Conservation (phyloP, 2,888 invertebrate genomes). For the Drosophila paracracens region DNA sequence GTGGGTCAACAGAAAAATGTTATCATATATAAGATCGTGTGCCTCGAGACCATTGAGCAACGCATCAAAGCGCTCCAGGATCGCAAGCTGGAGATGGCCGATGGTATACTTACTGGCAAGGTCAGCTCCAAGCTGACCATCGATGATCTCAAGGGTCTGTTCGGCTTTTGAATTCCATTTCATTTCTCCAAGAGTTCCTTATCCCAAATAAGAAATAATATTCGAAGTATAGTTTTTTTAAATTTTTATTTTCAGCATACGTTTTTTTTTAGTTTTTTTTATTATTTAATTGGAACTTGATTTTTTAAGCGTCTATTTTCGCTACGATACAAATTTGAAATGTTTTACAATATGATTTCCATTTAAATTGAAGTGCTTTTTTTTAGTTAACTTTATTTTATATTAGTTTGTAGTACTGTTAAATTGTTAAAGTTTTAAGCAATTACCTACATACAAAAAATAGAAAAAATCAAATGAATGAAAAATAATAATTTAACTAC, state of each 20-base stretch:
- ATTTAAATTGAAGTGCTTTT: conserved; percentile 38
- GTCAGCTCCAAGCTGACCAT: conserved; percentile 90
- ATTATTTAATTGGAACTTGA: conserved; percentile 43
- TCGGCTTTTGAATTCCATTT: conserved; percentile 86
- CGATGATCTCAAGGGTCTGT: conserved; percentile 91
- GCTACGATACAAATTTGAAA: conserved; percentile 60
- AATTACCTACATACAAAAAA: conserved; percentile 17
- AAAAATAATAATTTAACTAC: conserved; percentile 61
- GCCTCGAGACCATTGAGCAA: conserved; percentile 94
- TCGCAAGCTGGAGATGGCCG: conserved; percentile 91
- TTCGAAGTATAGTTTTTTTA: conserved; percentile 14
- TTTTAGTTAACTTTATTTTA: conserved; percentile 27
- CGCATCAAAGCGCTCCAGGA: conserved; percentile 92
- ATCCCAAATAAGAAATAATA: neutral
- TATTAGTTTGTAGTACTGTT: conserved; percentile 33
- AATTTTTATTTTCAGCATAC: conserved; percentile 30
- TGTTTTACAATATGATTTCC: conserved; percentile 38
- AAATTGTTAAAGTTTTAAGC: conserved; percentile 32
- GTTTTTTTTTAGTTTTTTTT: conserved; percentile 9
- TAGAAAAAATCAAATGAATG: conserved; percentile 2
- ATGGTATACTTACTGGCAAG: conserved; percentile 91
- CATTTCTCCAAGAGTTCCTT: neutral
- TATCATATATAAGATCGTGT: conserved; percentile 93
- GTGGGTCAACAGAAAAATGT: conserved; percentile 94
- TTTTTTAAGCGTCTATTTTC: conserved; percentile 43